Evolutionary conservation across 2,888 invertebrate species (phyloP).

Genomic region (Sinohyriopsis cumingii): DNA sequence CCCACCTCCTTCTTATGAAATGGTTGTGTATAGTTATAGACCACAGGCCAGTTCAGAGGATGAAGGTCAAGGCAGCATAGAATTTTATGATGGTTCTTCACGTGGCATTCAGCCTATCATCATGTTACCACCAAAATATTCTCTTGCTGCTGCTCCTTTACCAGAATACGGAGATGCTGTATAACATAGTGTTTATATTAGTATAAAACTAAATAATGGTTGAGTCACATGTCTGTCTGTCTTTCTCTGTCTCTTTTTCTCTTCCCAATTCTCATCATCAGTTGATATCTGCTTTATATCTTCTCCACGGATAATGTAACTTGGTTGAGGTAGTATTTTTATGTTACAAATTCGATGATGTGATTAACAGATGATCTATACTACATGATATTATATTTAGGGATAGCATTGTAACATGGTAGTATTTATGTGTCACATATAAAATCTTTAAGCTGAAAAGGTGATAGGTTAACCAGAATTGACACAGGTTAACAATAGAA

Average conservation of each 20-base stretch:
- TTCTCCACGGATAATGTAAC: too few relatives aligned
- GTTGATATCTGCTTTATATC: neutral
- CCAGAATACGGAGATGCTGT: slow-evolving; percentile 53
- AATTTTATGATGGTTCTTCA: slow-evolving; percentile 25
- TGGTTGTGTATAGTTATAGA: slow-evolving; percentile 39
- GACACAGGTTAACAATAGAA: too few relatives aligned
- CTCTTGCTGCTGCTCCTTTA: slow-evolving; percentile 53
- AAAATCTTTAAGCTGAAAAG: too few relatives aligned
- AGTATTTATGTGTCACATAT: too few relatives aligned
- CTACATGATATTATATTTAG: too few relatives aligned
- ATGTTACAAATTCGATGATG: too few relatives aligned
- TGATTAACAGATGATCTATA: too few relatives aligned
- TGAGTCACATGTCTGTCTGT: neutral
- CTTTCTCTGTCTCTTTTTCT: slow-evolving; percentile 10
- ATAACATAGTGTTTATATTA: slow-evolving; percentile 9
- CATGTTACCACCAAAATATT: slow-evolving; percentile 61
- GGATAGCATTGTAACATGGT: too few relatives aligned
- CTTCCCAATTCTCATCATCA: slow-evolving; percentile 1
- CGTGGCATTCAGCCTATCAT: slow-evolving; percentile 38
- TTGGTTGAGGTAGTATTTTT: too few relatives aligned
- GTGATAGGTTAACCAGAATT: too few relatives aligned
- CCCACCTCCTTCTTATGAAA: slow-evolving; percentile 61
- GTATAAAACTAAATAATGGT: neutral
- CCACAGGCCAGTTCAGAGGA: slow-evolving; percentile 24
- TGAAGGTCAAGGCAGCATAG: slow-evolving; percentile 19